Evolutionary conservation across 2,797 vertebrate species (phyloP).

Genomic region (Parauchenoglanis punctatus): DNA sequence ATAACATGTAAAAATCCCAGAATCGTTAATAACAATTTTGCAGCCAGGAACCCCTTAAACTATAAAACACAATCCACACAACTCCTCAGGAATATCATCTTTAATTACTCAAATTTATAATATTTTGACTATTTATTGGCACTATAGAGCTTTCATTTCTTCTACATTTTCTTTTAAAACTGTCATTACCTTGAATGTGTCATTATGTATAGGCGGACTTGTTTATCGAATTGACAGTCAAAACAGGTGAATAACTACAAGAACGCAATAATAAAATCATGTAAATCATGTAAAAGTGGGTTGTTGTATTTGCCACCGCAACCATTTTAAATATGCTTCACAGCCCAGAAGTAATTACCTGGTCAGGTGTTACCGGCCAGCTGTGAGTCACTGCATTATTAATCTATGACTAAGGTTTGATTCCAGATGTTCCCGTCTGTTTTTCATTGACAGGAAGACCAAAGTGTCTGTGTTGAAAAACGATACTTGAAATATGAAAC

Average conservation of each 20-base stretch:
- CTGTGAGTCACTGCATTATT: conserved; percentile 14
- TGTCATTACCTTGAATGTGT: not conserved
- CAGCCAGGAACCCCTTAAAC: not conserved
- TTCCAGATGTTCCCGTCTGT: not conserved
- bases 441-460: not conserved
- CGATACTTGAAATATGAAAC: not conserved
- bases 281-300: not conserved
- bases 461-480: not conserved
- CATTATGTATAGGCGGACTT: not conserved
- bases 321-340: not conserved
- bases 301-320: not conserved
- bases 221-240: not conserved
- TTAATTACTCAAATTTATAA: not conserved
- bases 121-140: not conserved
- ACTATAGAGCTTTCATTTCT: not conserved
- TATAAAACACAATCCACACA: not conserved
- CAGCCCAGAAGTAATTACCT: not conserved
- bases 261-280: not conserved
- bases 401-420: not conserved
- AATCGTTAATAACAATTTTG: not conserved
- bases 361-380: not conserved
- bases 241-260: not conserved
- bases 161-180: not conserved
- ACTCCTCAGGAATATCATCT: not conserved
- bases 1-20: not conserved